Evolutionary conservation across 2,888 invertebrate genomes (phyloP), one percentile per base, ranked within the genome.

Genomic region (Melanchra persicariae): DNA sequence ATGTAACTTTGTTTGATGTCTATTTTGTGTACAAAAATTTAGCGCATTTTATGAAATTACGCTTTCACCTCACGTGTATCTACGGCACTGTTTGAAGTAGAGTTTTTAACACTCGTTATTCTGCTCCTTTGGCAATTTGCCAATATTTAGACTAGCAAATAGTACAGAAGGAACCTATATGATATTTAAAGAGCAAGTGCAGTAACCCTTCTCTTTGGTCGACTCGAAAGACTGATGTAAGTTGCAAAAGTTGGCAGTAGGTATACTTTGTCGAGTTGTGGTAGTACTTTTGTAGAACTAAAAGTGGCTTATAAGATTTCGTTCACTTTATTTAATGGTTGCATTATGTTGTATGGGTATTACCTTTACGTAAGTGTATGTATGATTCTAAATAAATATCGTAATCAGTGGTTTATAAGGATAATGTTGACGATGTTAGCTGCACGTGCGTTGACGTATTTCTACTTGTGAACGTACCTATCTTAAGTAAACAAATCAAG

Each of bases 1-100:
- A 67, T 61, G 62, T 66, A 47, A 69, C 47, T 58, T 75, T 67
- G 54, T 73, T 70, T 59, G 43, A 61, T 61, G 72, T 71, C 26
- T 60, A 62, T 68, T 70, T 71, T 71, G 17, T 57, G 37, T 62
- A 76, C 19, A 40, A 45, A 64, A n/a, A 6, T 24, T 59, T 69
- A 60, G n/a, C 45, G 22, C 51, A 62, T 67, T 75, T 49, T 58
- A 40, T 51, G 5, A 52, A 77, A 58, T 52, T 45, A 49, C 37
- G 43, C 57, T 77, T 43, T 19, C 2, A 7, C 37, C 22, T 40
- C 9, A 19, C 34, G 8, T 40, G 10, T 68, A n/a, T 51, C 1
- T 45, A 9, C 9, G 70, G 34, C 34, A 43, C 26, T 72, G n/a
- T 60, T 55, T 70, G 10, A 22, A 52, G 17, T 58, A 61, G 6